Conservation (phyloP, 2,113 vertebrate genomes). For the Myocastor coypus region DNA sequence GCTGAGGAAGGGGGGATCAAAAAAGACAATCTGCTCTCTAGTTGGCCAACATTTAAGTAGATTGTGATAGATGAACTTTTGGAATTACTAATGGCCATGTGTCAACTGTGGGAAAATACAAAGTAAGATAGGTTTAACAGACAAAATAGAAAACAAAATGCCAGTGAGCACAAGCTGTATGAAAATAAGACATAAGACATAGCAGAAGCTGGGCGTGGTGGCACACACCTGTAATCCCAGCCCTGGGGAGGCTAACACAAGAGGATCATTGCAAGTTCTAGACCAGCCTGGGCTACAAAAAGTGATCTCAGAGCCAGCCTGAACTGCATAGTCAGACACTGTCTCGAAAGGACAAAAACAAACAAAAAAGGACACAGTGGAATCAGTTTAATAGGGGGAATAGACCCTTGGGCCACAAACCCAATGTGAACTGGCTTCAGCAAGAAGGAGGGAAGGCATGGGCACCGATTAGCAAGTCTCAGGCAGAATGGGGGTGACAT, state of each 20-base stretch:
- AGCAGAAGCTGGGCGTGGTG: too few relatives aligned
- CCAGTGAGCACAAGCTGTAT: neutral
- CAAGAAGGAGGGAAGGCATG: neutral
- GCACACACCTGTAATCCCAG: too few relatives aligned
- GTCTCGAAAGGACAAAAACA: neutral
- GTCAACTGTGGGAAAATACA: constrained; percentile 6
- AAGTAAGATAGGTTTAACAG: neutral
- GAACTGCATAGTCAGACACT: neutral
- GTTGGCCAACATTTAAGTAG: neutral
- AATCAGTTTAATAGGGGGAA: neutral
- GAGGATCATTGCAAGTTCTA: too few relatives aligned
- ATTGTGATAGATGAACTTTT: constrained; percentile 19
- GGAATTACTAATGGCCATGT: neutral
- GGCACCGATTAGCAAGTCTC: neutral
- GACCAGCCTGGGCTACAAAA: too few relatives aligned
- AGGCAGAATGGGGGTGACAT: neutral
- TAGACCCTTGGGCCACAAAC: neutral
- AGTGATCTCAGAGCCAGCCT: neutral
- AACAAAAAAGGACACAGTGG: neutral
- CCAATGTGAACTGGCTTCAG: constrained; percentile 1
- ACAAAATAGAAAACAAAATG: neutral
- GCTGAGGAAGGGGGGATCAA: neutral
- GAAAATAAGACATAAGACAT: neutral
- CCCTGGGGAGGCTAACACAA: too few relatives aligned
- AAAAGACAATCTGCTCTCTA: constrained; percentile 22